Evolutionary conservation across 2,113 vertebrate species (phyloP).

Genomic region (Bubo bubo): DNA sequence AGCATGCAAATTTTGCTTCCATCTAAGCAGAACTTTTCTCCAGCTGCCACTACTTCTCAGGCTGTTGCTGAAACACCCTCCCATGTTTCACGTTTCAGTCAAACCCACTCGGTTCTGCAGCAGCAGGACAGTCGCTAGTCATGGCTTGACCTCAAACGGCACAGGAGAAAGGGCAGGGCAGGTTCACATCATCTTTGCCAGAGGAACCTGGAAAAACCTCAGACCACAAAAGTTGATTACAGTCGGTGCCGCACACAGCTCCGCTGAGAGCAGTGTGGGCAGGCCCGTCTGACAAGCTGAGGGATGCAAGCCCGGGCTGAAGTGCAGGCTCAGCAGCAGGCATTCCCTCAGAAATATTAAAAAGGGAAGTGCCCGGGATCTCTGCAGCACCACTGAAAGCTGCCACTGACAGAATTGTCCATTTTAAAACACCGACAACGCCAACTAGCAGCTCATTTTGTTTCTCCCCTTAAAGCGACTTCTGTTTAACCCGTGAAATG

Average conservation of each 20-base stretch:
- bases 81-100: neutral
- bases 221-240: neutral
- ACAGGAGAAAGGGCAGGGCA: neutral
- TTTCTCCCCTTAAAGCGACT: too few relatives aligned
- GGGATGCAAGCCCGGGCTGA: neutral
- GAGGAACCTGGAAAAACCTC: neutral
- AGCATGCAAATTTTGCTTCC: fast-evolving
- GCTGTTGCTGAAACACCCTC: neutral
- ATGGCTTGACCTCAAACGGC: fast-evolving
- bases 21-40: neutral
- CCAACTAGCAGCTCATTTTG: neutral
- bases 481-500: neutral
- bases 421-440: fast-evolving
- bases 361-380: neutral
- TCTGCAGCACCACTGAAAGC: neutral
- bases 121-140: neutral
- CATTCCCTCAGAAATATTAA: fast-evolving
- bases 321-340: neutral
- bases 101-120: neutral
- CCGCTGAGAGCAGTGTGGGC: neutral
- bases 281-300: neutral
- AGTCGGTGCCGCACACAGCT: fast-evolving
- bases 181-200: neutral
- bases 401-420: neutral
- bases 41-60: neutral